Evolutionary conservation across 2,888 invertebrate genomes (phyloP), one percentile per base, ranked within the genome.

Genomic region (Eudasyphora cyanicolor): DNA sequence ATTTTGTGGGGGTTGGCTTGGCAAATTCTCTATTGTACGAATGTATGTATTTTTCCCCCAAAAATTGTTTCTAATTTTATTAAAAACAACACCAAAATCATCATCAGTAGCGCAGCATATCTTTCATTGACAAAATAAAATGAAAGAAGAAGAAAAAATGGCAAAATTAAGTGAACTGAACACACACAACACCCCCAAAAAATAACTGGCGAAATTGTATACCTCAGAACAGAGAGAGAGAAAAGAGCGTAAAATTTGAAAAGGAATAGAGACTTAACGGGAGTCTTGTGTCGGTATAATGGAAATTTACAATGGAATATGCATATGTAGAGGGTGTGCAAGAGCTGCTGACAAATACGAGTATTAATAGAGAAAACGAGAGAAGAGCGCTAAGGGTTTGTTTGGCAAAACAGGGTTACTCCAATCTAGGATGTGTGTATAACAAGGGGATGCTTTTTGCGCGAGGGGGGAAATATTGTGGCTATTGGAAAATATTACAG

Each of bases 51-150:
- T 80, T n/a, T n/a, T n/a, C n/a, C n/a, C n/a, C 75, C 45, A 84
- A 84, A 45, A 45, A 57, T 8, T 57, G 24, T 51, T 57, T 27
- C 57, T 57, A 57, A 57, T 57, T 27, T 14, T 27, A 57, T 57
- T 57, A 57, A 27, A 57, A 27, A 51, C 5, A 21, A 1, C 51
- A 51, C 10, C 24, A 54, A 19, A 8, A 38, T 2, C 38, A 38
- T 2, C 10, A 8, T 12, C 38, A 38, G 14, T 2, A 38, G 10
- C 2, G 14, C 14, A n/a, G 12, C 45, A 57, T 14, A 24, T 27
- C 27, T 82, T 82, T 83, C 82, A 83, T 83, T 78, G 75, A 81
- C 70, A 70, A 80, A 83, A 79, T 79, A 54, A 45, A 45, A 45
- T 51, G 27, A 54, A 27, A 54, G 49, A 29, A 12, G 57, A 24